These are phyloP conservation scores for Diploscapter pachys DNA, from an alignment of 1,140 invertebrate genomes.

Conservation along the genomic window DNA sequence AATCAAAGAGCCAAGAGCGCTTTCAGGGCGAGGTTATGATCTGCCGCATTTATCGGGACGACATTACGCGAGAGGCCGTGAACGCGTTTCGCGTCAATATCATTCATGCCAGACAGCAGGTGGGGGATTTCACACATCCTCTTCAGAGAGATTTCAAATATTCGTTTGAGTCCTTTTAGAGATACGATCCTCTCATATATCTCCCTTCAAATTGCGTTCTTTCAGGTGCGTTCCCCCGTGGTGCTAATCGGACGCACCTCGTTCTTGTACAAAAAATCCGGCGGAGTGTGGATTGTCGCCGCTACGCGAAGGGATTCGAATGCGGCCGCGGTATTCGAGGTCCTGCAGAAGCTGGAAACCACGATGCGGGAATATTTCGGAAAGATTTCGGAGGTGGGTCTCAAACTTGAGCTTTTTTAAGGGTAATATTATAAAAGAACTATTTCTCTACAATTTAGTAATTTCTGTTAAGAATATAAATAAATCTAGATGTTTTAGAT, in stretches of 20 bases:
- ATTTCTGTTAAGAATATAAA: not conserved
- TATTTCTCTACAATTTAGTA: too few relatives aligned
- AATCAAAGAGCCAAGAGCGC: not conserved
- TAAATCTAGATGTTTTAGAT: not conserved
- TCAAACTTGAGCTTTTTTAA: not conserved
- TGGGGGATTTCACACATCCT: not conserved
- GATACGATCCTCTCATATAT: not conserved
- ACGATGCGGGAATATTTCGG: slow-evolving; percentile 99
- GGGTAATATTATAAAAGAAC: not conserved
- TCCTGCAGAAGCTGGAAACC: slow-evolving; percentile 87
- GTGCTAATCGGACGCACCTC: slow-evolving; percentile 96
- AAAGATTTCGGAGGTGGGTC: slow-evolving; percentile 79
- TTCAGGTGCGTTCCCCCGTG: slow-evolving; percentile 85
- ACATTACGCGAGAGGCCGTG: slow-evolving; percentile 95
- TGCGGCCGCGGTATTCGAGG: slow-evolving; percentile 13
- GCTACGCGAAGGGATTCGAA: slow-evolving; percentile 78
- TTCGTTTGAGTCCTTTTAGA: not conserved
- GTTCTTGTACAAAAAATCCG: slow-evolving; percentile 94
- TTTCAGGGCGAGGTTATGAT: slow-evolving; percentile 81
- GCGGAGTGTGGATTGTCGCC: slow-evolving; percentile 95
- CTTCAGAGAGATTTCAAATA: not conserved
- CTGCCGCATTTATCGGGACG: slow-evolving; percentile 92
- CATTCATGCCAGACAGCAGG: slow-evolving; percentile 93
- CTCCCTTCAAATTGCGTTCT: not conserved
- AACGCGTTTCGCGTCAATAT: slow-evolving; percentile 98